Evolutionary conservation across 2,797 vertebrate genomes (phyloP).

Genomic region (Smutsia gigantea): DNA sequence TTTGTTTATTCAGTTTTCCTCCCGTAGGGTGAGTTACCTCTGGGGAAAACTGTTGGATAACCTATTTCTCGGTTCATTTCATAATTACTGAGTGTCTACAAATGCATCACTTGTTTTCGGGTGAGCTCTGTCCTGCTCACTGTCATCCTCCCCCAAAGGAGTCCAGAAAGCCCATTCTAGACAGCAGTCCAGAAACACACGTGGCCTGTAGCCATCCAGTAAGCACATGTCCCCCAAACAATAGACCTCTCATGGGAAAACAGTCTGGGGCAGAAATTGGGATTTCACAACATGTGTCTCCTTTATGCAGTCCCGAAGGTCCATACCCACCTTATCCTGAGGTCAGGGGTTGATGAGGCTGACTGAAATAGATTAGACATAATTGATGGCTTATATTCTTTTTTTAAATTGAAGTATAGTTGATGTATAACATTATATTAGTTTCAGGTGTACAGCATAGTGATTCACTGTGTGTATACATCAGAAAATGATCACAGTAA

Average conservation of each 20-base stretch:
- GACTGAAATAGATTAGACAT: not conserved
- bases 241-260: not conserved
- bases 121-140: not conserved
- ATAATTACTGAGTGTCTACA: not conserved
- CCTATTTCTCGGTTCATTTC: not conserved
- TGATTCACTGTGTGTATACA: not conserved
- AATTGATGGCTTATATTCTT: not conserved
- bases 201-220: not conserved
- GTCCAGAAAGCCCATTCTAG: not conserved
- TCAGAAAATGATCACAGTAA: not conserved
- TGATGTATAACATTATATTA: not conserved
- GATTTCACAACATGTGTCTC: not conserved
- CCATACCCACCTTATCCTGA: not conserved
- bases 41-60: not conserved
- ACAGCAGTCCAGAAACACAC: not conserved
- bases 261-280: not conserved
- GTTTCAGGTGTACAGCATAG: not conserved
- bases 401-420: not conserved
- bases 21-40: not conserved
- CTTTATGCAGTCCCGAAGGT: not conserved
- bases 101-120: not conserved
- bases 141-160: not conserved
- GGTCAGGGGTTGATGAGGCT: not conserved
- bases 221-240: not conserved
- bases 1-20: constrained; percentile 5